phyloP scores from a whole-genome alignment of 2,797 vertebrate species.

The Myotis myotis region DNA sequence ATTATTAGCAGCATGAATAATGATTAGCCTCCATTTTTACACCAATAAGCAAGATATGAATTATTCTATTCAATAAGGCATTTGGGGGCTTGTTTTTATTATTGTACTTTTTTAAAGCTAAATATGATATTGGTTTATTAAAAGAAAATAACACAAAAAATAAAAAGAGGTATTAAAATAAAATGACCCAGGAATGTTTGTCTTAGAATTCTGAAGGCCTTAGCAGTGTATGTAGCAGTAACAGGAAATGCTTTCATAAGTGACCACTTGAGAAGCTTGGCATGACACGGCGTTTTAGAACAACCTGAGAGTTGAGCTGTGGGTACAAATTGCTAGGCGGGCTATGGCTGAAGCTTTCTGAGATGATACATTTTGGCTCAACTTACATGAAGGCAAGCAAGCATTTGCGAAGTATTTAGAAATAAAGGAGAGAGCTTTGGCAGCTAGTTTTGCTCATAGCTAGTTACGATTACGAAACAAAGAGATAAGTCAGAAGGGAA shows the following conservation, averaged over 20 bases:
- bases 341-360: background rate
- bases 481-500: background rate
- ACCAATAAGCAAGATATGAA: background rate
- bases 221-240: background rate
- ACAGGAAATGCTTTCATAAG: background rate
- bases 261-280: background rate
- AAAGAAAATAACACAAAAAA: background rate
- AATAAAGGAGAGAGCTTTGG: conserved; percentile 15
- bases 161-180: background rate
- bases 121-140: background rate
- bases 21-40: background rate
- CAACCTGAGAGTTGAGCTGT: background rate
- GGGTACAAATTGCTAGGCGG: background rate
- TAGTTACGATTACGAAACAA: background rate
- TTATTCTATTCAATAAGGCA: background rate
- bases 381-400: background rate
- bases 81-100: background rate
- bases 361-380: background rate
- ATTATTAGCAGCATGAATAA: background rate
- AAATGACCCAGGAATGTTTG: background rate
- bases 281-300: background rate
- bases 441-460: conserved; percentile 2
- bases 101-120: background rate
- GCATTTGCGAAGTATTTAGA: conserved; percentile 38
- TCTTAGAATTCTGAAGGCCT: background rate